Evolutionary conservation across 2,888 invertebrate species (phyloP).

Genomic region (Acrobasis consociella): DNA sequence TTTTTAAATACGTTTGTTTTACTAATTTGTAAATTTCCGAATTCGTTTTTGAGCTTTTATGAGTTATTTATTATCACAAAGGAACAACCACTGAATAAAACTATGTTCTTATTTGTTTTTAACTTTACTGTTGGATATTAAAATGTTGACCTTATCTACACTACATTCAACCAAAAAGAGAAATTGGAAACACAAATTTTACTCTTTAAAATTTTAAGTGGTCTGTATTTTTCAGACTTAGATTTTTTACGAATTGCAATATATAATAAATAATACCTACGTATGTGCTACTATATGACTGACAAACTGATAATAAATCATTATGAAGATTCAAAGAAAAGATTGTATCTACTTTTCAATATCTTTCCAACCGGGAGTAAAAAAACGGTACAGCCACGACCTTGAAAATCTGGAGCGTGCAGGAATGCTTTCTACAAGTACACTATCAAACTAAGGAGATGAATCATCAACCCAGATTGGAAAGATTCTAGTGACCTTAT

Average conservation of each 20-base stretch:
- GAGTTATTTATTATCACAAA: too few species aligned
- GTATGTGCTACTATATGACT: too few species aligned
- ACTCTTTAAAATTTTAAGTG: too few species aligned
- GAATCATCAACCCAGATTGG: conserved; percentile 9
- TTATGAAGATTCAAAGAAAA: not conserved
- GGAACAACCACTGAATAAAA: too few species aligned
- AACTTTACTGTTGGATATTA: too few species aligned
- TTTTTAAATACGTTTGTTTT: not conserved
- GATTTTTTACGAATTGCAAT: too few species aligned
- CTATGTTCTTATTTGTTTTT: too few species aligned
- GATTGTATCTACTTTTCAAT: not conserved
- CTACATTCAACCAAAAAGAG: too few species aligned
- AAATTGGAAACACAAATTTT: too few species aligned
- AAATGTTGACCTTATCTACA: too few species aligned
- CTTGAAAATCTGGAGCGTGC: conserved; percentile 45
- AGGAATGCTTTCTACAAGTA: conserved; percentile 37
- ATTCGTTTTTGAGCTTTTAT: too few species aligned
- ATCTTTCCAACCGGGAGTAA: not conserved
- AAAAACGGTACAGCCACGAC: conserved; percentile 28
- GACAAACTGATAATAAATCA: not conserved
- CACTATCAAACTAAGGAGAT: conserved; percentile 18
- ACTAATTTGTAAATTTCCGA: not conserved
- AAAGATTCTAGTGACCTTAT: not conserved
- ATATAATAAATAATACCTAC: not conserved
- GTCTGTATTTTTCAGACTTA: too few species aligned